Evolutionary conservation across 2,113 vertebrate species (phyloP).

Genomic region (Corvus moneduloides): DNA sequence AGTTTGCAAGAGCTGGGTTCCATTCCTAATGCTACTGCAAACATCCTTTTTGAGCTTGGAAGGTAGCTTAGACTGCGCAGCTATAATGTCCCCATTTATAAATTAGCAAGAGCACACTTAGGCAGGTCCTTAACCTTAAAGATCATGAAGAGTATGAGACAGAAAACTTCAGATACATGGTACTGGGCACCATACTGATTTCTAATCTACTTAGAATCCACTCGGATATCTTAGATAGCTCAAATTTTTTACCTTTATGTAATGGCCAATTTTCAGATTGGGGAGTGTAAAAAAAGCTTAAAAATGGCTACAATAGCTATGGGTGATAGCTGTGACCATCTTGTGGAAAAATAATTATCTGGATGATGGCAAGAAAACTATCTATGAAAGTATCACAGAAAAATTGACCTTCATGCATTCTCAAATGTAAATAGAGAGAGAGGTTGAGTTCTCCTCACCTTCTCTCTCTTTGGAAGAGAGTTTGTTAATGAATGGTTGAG

Average conservation of each 20-base stretch:
- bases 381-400: neutral
- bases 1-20: neutral
- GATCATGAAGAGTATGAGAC: neutral
- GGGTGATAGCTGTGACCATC: neutral
- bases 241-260: neutral
- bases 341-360: neutral
- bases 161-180: neutral
- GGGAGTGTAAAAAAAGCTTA: neutral
- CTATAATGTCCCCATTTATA: neutral
- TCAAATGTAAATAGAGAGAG: neutral
- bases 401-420: neutral
- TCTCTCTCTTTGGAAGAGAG: neutral
- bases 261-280: neutral
- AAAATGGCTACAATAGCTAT: neutral
- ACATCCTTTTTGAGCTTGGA: neutral
- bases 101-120: neutral
- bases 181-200: neutral
- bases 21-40: neutral
- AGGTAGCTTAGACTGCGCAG: neutral
- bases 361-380: neutral
- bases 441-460: neutral
- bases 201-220: neutral
- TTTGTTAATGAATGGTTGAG: neutral
- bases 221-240: neutral
- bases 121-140: neutral